Percentiles rank a stretch among this genome's conserved stretches.
Evolutionary conservation across 2,888 invertebrate species (phyloP).

Genomic region (Eudemis profundana): DNA sequence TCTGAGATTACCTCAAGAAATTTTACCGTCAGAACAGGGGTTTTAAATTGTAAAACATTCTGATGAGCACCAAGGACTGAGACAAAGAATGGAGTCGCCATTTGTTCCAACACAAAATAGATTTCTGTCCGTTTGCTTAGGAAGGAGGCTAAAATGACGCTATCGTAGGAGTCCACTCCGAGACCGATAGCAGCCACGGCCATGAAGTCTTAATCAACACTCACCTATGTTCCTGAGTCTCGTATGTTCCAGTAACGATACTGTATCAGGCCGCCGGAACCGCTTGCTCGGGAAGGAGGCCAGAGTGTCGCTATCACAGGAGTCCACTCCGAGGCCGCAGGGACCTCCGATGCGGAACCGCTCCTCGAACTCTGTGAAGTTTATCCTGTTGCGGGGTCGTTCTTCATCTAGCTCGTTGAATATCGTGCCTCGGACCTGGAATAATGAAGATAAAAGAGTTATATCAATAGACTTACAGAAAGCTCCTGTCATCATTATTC

Average conservation of each 20-base stretch:
- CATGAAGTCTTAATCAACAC: conserved; percentile 44
- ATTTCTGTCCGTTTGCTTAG: background rate
- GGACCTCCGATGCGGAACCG: conserved; percentile 94
- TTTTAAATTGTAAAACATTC: too few species aligned
- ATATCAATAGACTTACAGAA: too few species aligned
- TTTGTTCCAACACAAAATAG: conserved; percentile 3
- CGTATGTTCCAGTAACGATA: conserved; percentile 97
- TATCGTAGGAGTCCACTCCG: conserved; percentile 84
- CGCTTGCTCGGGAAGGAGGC: conserved; percentile 95
- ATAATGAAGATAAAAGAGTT: conserved; percentile 13
- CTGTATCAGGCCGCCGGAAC: conserved; percentile 95
- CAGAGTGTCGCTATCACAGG: conserved; percentile 89
- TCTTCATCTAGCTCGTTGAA: conserved; percentile 99
- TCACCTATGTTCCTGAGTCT: conserved; percentile 97
- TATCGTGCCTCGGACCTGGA: conserved; percentile 96
- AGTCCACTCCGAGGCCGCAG: conserved; percentile 70
- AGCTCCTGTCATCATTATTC: too few species aligned
- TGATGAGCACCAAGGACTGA: too few species aligned
- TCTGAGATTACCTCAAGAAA: background rate
- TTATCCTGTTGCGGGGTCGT: conserved; percentile 89
- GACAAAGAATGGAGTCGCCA: too few species aligned
- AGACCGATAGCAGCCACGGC: conserved; percentile 50
- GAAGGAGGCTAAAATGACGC: conserved; percentile 84
- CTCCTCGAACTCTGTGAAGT: conserved; percentile 98
- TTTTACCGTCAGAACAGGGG: background rate